Percentiles rank a stretch among this genome's conserved stretches.
Evolutionary conservation across 64 coral and sea anemone species (phyloP).

Genomic region (Stylophora pistillata): DNA sequence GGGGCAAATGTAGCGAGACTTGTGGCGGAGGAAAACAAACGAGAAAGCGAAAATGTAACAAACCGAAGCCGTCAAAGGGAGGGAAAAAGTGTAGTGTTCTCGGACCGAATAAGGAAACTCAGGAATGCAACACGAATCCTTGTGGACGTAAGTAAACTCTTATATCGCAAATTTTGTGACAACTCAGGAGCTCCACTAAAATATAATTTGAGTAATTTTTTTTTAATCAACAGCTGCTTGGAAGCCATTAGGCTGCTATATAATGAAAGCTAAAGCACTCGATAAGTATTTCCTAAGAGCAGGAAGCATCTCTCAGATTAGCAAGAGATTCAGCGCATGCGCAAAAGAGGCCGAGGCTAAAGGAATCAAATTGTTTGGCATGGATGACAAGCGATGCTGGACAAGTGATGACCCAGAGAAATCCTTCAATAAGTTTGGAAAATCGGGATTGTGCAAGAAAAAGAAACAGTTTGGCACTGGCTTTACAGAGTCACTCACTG

Average conservation of each 20-base stretch:
- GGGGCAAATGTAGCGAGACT: neutral
- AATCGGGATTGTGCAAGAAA: neutral
- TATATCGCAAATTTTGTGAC: no score
- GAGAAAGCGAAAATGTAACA: neutral
- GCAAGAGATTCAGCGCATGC: neutral
- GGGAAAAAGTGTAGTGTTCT: neutral
- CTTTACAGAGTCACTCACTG: neutral
- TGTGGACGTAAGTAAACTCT: no score
- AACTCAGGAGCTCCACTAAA: no score
- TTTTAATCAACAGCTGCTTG: neutral
- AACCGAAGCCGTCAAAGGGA: neutral
- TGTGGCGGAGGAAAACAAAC: neutral
- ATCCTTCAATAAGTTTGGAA: neutral
- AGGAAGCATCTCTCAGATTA: neutral
- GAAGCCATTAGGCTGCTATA: slow-evolving; percentile 8
- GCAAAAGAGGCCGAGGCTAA: neutral
- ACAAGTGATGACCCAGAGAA: neutral
- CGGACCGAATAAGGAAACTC: neutral
- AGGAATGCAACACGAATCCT: neutral
- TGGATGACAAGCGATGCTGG: slow-evolving; percentile 20
- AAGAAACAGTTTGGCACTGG: neutral
- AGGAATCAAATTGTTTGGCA: neutral
- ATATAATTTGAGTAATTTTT: no score
- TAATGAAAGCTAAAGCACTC: neutral
- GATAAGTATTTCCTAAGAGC: neutral